These are phyloP conservation scores for Tragelaphus buxtoni DNA, from an alignment of 2,113 vertebrate species.

Conservation along the genomic window DNA sequence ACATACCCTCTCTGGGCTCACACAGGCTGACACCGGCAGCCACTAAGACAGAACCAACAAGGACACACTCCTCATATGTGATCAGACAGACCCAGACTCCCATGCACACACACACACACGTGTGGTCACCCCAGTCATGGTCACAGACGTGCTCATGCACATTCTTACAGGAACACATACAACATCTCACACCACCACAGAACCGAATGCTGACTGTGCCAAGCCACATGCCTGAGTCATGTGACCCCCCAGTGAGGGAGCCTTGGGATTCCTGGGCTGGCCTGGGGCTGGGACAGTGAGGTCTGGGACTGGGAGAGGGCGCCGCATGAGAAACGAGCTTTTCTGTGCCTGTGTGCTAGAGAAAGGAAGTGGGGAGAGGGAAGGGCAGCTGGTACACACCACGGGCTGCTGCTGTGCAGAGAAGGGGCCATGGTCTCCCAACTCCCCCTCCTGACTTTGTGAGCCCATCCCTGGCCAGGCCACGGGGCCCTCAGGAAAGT, in stretches of 20 bases:
- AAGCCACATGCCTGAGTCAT: neutral
- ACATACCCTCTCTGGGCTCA: neutral
- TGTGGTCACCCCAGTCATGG: neutral
- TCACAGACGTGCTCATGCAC: neutral
- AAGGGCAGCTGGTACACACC: neutral
- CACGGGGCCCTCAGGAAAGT: neutral
- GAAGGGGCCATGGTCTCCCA: neutral
- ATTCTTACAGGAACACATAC: neutral
- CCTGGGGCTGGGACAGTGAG: neutral
- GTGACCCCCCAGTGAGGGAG: neutral
- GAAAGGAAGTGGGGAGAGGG: neutral
- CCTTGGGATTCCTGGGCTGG: neutral
- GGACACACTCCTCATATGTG: neutral
- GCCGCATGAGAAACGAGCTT: neutral
- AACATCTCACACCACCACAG: neutral
- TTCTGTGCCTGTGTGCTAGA: neutral
- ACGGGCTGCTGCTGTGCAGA: neutral
- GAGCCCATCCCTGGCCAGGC: neutral
- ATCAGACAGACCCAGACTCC: neutral
- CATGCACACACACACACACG: fast-evolving
- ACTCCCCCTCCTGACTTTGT: neutral
- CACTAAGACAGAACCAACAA: neutral
- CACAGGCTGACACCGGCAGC: neutral
- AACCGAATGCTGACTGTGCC: neutral
- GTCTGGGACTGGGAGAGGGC: neutral